A percentile compares a stretch with the other conserved stretches of the same genome.
Evolutionary conservation across 2,113 vertebrate species (phyloP).

Genomic region (Zosterops pallidus): DNA sequence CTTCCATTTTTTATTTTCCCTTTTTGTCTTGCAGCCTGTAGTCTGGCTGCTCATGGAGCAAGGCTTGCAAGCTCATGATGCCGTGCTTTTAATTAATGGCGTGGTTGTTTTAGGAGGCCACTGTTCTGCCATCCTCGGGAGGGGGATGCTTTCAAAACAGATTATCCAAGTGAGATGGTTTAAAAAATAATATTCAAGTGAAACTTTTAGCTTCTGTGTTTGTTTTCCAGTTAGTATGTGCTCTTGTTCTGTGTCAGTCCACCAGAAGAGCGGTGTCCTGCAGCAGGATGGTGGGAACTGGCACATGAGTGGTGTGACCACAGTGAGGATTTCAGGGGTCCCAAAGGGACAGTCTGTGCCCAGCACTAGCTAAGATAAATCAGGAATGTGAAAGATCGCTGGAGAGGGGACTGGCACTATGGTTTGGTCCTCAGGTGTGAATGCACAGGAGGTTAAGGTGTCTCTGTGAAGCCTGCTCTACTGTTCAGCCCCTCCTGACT

Average conservation of each 20-base stretch:
- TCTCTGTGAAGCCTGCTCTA: neutral
- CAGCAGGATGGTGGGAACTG: neutral
- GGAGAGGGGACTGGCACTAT: neutral
- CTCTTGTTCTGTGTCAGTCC: neutral
- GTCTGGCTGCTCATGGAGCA: neutral
- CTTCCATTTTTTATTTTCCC: neutral
- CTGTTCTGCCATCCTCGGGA: neutral
- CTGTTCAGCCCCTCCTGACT: neutral
- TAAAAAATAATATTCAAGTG: neutral
- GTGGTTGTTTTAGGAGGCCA: neutral
- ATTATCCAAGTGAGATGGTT: neutral
- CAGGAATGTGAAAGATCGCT: neutral
- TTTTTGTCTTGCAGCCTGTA: neutral
- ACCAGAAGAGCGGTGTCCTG: neutral
- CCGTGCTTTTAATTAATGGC: neutral
- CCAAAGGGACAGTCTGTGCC: neutral
- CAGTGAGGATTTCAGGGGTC: neutral
- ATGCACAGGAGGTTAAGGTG: neutral
- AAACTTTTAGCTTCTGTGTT: neutral
- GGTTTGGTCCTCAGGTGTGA: neutral
- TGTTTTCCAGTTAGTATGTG: neutral
- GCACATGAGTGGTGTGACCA: rapidly evolving
- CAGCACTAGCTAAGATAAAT: neutral
- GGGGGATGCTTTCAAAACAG: neutral
- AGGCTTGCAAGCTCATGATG: neutral